phyloP scores from a whole-genome alignment of 2,888 invertebrate genomes.

The Dryobota labecula region DNA sequence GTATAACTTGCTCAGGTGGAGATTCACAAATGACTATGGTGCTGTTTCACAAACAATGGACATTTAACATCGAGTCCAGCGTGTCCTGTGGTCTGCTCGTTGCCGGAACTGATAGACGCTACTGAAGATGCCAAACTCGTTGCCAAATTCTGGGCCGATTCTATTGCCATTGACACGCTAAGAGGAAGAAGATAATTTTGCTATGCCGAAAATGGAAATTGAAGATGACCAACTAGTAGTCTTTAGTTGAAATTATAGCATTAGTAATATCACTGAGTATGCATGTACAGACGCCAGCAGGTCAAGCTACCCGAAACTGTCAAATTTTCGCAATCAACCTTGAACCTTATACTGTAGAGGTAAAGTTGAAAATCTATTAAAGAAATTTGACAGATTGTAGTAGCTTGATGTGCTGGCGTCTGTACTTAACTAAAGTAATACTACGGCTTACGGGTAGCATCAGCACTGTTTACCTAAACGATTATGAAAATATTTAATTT shows the following conservation, averaged over 20 bases:
- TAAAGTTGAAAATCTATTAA: too few relatives aligned
- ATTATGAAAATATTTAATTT: background rate
- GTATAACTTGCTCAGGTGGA: background rate
- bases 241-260: background rate
- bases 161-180: background rate
- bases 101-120: background rate
- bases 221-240: background rate
- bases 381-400: too few relatives aligned
- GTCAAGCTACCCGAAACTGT: too few relatives aligned
- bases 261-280: background rate
- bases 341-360: too few relatives aligned
- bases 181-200: background rate
- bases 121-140: background rate
- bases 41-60: background rate
- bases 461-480: background rate
- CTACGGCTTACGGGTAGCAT: background rate
- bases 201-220: background rate
- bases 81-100: background rate
- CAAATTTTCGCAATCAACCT: too few relatives aligned
- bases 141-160: too few relatives aligned
- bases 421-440: too few relatives aligned
- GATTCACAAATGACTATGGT: background rate
- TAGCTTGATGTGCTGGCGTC: too few relatives aligned
- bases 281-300: too few relatives aligned
- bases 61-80: background rate